These are phyloP conservation scores for Periophthalmus modestus DNA, from an alignment of 2,113 vertebrate genomes.

Conservation along the genomic window DNA sequence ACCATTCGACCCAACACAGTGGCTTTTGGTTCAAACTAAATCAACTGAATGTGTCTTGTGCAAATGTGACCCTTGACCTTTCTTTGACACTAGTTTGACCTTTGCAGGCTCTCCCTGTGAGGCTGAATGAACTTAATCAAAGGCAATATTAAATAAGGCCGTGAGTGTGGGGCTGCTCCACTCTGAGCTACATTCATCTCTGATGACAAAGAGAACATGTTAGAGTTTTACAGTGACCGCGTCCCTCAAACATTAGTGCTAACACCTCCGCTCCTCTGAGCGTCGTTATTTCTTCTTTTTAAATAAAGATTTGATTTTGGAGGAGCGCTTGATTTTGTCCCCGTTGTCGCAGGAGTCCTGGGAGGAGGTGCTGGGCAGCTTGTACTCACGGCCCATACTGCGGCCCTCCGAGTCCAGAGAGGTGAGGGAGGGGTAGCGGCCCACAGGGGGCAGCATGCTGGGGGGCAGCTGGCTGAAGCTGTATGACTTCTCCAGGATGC, in stretches of 20 bases:
- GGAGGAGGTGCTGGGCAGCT: constrained; percentile 86
- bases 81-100: constrained; percentile 59
- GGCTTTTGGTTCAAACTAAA: constrained; percentile 56
- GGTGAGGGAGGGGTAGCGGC: constrained; percentile 85
- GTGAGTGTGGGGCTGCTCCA: constrained; percentile 72
- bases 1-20: constrained; percentile 39
- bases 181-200: constrained; percentile 85
- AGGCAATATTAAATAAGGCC: constrained; percentile 80
- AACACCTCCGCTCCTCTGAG: constrained; percentile 47
- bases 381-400: constrained; percentile 78
- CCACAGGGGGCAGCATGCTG: constrained; percentile 78
- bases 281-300: constrained; percentile 87
- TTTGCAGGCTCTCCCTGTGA: constrained; percentile 77
- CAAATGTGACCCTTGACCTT: constrained; percentile 70
- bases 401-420: constrained; percentile 85
- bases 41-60: constrained; percentile 79
- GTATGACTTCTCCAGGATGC: constrained; percentile 96
- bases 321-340: constrained; percentile 92
- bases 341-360: constrained; percentile 91
- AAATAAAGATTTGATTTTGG: constrained; percentile 96
- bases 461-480: constrained; percentile 92
- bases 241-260: constrained; percentile 47
- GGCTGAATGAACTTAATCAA: constrained; percentile 77
- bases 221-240: constrained; percentile 57
- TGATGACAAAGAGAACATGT: constrained; percentile 62